Conservation (phyloP, 2,113 vertebrate genomes). For the Procavia capensis region DNA sequence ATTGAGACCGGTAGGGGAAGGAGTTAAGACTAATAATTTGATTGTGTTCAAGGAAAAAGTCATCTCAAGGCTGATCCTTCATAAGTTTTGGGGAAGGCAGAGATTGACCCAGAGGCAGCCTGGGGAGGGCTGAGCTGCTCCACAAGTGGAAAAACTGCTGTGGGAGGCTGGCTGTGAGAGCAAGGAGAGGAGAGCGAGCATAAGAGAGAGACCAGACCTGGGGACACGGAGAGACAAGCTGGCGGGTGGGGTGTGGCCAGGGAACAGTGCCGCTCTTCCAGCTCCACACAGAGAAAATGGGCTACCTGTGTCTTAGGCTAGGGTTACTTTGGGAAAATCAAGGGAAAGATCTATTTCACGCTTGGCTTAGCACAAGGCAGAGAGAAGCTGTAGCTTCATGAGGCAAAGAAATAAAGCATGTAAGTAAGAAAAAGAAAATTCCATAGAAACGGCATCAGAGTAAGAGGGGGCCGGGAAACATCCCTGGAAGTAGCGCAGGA, state of each 20-base stretch:
- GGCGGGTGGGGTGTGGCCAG: background rate
- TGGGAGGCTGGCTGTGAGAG: background rate
- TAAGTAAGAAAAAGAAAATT: background rate
- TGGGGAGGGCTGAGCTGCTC: background rate
- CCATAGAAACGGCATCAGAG: background rate
- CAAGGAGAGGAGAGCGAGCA: fast-evolving
- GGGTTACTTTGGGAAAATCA: background rate
- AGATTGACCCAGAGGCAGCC: background rate
- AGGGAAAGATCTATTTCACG: background rate
- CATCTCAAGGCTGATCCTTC: constrained; percentile 40
- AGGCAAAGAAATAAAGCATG: background rate
- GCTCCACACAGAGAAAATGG: background rate
- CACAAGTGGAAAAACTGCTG: background rate
- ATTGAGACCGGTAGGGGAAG: background rate
- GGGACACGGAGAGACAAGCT: background rate
- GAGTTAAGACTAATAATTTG: constrained; percentile 14
- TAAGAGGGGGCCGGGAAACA: background rate
- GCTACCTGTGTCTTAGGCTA: background rate
- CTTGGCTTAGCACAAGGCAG: background rate
- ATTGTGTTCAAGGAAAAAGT: constrained; percentile 54
- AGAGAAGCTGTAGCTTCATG: background rate
- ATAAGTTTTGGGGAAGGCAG: constrained; percentile 25
- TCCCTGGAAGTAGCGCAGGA: background rate
- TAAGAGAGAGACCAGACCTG: background rate
- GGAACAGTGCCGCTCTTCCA: background rate